These are phyloP conservation scores for Pedionomus torquatus DNA, from an alignment of 2,113 vertebrate species.

Conservation along the genomic window DNA sequence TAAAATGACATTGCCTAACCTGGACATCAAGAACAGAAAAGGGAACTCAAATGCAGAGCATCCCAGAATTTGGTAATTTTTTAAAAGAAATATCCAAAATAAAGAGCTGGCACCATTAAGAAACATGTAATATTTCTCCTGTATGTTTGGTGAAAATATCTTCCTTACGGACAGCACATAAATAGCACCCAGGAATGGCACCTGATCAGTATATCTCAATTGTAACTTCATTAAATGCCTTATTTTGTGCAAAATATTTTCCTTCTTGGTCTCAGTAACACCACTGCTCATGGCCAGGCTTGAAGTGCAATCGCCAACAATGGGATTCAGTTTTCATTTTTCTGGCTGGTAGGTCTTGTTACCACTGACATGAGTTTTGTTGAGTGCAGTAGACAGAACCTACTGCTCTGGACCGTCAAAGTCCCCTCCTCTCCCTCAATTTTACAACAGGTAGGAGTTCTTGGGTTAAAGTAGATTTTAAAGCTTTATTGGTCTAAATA, in stretches of 20 bases:
- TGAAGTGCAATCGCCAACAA: background rate
- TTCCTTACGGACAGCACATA: background rate
- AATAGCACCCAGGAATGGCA: background rate
- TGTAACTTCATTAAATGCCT: background rate
- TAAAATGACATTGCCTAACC: background rate
- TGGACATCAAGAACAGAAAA: background rate
- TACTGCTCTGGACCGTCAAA: background rate
- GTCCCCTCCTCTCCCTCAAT: background rate
- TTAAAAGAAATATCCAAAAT: background rate
- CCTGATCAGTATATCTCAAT: background rate
- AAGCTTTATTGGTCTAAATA: conserved; percentile 44
- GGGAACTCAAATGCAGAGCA: background rate
- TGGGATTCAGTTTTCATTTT: background rate
- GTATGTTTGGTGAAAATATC: background rate
- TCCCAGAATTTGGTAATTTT: background rate
- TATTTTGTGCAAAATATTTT: background rate
- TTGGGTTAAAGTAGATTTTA: background rate
- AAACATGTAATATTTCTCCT: background rate
- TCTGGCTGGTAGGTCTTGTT: background rate
- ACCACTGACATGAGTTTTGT: background rate
- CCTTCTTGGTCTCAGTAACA: background rate
- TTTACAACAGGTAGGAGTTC: background rate
- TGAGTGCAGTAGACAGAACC: background rate
- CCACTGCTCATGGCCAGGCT: background rate
- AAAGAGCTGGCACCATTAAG: background rate